Base-by-base conservation (phyloP, 2,113 vertebrate genomes). In the Bufo gargarizans region DNA sequence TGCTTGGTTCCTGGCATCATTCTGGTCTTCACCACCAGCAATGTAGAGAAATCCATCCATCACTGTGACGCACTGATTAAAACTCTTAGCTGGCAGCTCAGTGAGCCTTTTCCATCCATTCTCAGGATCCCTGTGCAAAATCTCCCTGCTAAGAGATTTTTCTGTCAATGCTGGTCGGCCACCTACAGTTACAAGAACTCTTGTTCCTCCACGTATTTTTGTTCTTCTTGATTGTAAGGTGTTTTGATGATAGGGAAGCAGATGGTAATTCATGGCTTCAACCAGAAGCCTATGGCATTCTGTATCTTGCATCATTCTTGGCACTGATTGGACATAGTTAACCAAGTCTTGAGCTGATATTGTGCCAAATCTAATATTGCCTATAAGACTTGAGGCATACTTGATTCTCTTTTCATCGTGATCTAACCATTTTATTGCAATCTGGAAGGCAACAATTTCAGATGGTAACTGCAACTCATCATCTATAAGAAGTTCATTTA, bases 221-320 rank as follows among this genome's bases (percentile, higher is more conserved):
- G 98, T 99, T 94, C 98, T 97, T 93, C 98, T 96, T 82, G 98
- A 99, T 92, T 99, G 98, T 86, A 99, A 90, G 58, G 98, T 98
- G 92, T 99, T 99, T 92, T 99, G 98, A 93, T 99, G 98, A 91
- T 96, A 98, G 0, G 98, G 98, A 91, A 99, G 95, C 86, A 99
- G 94, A 88, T 99, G 98, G 89, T 99, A 99, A 93, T 99, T 99
- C 98, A 99, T 99, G 89, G 98, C 98, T 84, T 99, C 98, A 45
- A 99, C 98, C 0, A 99, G 94, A 77, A 99, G 96, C 90, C 96
- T 98, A 91, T 99, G 98, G 91, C 98, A 99, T 71, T 99, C 98
- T 0, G 95, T 81, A 89, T 99, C 98, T 94, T 99, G 96, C 98
- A 99, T 99, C 98, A 99, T 99, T 93, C 98, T 97, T 0, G 98